Evolutionary conservation across 2,113 vertebrate species (phyloP).

Genomic region (Ardeotis arabs): DNA sequence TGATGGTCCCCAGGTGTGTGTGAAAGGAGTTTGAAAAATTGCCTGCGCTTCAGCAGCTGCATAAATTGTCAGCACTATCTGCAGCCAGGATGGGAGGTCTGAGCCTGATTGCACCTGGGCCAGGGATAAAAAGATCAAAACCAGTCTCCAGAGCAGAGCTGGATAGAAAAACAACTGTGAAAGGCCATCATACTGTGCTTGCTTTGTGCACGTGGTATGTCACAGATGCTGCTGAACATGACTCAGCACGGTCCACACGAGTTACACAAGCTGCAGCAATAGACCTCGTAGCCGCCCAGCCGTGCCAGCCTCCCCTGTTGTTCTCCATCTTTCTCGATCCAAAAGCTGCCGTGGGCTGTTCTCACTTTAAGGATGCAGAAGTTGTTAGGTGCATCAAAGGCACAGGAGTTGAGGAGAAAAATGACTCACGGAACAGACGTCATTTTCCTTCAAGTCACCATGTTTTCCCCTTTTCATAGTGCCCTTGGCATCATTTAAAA

Average conservation of each 20-base stretch:
- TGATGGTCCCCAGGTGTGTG: slow-evolving; percentile 9
- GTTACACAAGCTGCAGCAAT: background rate
- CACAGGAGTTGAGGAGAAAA: background rate
- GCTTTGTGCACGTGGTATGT: background rate
- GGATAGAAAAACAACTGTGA: background rate
- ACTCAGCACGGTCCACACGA: background rate
- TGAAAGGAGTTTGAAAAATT: slow-evolving; percentile 46
- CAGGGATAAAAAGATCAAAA: slow-evolving; percentile 30
- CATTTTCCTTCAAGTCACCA: background rate
- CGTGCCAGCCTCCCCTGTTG: background rate
- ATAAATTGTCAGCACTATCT: slow-evolving; percentile 12
- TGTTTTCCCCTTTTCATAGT: background rate
- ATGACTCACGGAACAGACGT: background rate
- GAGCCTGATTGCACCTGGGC: background rate
- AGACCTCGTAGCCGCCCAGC: background rate
- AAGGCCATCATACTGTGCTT: background rate
- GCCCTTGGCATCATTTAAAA: slow-evolving; percentile 25
- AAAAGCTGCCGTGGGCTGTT: background rate
- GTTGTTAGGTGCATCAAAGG: slow-evolving; percentile 13
- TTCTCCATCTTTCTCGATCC: background rate
- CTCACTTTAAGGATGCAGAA: background rate
- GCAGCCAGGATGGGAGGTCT: background rate
- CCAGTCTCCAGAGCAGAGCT: background rate
- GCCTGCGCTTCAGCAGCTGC: slow-evolving; percentile 21
- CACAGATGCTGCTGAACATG: background rate